Evolutionary conservation across 2,797 vertebrate species (phyloP), one percentile per base, ranked within the genome.

Genomic region (Hafferia zeledoni): DNA sequence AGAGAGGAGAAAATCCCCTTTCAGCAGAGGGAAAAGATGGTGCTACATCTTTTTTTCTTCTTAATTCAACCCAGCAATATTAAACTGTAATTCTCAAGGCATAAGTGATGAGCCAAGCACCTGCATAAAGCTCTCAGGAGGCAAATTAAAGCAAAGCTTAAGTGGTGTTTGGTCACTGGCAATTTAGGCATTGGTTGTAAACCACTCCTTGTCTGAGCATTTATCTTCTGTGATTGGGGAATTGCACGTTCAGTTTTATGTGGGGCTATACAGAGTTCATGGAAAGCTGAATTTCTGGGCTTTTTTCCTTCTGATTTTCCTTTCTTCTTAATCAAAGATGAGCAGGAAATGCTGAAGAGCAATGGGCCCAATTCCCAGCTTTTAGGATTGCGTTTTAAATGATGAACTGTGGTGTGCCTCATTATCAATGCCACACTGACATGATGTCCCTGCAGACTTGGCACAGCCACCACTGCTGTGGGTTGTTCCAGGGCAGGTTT

Each of bases 371-470:
- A 3, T 17, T 59, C n/a, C 15, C 46, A 63, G 72, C 13, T 77
- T 69, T 41, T 7, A 37, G 64, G n/a, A 23, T 35, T 33, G 17
- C 19, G 5, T 50, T 85, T 72, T 0, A 27, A 30, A n/a, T 10
- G 37, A 23, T 37, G 69, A 33, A 0, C 10, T 9, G 0, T 7
- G 16, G 15, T 20, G 16, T 9, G 16, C 10, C 39, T 57, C 25
- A 0, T 7, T n/a, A 0, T 1, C 25, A 60, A 63, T 44, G 16
- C 67, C 33, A 1, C 0, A 13, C 4, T 50, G 85, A 8, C n/a
- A 19, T 2, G 18, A 5, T 76, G 37, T 69, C 85, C 63, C 35
- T 9, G 4, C 53, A 63, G 61, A 8, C 16, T 14, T 65, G 78
- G 63, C 67, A 68, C 18, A 4, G 71, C 64, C 80, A 17, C 49